Evolutionary conservation across 1,140 invertebrate genomes (phyloP).

Genomic region (Pogonomyrmex barbatus): DNA sequence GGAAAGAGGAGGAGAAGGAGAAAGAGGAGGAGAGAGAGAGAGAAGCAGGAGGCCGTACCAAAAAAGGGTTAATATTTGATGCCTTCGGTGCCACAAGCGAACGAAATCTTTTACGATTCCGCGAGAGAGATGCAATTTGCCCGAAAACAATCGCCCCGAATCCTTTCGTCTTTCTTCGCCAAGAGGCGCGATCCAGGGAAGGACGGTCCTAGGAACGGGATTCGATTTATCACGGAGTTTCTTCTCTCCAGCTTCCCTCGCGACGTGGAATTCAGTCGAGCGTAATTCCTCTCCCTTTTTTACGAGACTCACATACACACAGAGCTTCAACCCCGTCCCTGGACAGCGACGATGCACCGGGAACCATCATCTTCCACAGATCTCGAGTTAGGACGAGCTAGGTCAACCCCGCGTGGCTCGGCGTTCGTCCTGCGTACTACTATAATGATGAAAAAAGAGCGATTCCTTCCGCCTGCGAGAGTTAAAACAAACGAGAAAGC

Average conservation of each 20-base stretch:
- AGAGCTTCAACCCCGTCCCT: conserved; percentile 72
- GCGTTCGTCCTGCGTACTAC: conserved; percentile 56
- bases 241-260: conserved; percentile 35
- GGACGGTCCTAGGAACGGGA: conserved; percentile 38
- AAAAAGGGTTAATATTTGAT: conserved; percentile 65
- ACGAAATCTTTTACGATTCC: conserved; percentile 44
- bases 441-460: not conserved
- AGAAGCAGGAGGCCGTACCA: conserved; percentile 65
- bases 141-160: conserved; percentile 62
- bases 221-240: conserved; percentile 18
- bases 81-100: conserved; percentile 66
- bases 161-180: conserved; percentile 35
- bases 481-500: not conserved
- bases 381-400: conserved; percentile 56
- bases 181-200: conserved; percentile 20
- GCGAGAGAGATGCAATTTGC: conserved; percentile 28
- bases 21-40: not conserved
- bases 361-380: conserved; percentile 45
- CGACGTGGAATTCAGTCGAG: conserved; percentile 64
- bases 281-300: conserved; percentile 73
- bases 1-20: not conserved
- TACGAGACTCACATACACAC: conserved; percentile 59
- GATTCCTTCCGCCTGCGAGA: conserved; percentile 33
- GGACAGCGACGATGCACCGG: conserved; percentile 54
- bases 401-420: conserved; percentile 34